Evolutionary conservation across 2,797 vertebrate genomes (phyloP), one percentile per base, ranked within the genome.

Genomic region (Pelobates cultripes): DNA sequence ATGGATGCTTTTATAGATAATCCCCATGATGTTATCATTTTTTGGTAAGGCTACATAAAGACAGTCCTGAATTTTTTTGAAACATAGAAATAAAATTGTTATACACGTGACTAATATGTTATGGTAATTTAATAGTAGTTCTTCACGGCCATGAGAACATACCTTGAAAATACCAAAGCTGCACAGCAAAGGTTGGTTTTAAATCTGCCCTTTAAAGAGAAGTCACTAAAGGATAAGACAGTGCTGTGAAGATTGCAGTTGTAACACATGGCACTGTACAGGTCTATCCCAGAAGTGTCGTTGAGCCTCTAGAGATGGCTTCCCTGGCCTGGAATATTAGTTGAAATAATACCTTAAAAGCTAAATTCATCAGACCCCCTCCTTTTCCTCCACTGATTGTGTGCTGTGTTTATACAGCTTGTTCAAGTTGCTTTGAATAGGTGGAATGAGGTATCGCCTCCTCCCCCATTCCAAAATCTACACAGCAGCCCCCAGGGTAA

Each of bases 321-420:
- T 63, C 2, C 12, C n/a, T 12, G n/a, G n/a, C 41, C 67, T 79
- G 60, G 57, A 51, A 55, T 79, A 66, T 47, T 41, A 40, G 2
- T 41, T 66, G 17, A 12, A 47, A 6, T 79, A 63, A 74, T 83
- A 9, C 72, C 14, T 55, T 40, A 4, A 74, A 63, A 51, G 12
- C 57, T 70, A 73, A 53, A 79, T 67, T 70, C 70, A 45, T 66
- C 45, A 72, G 17, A 17, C 42, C 67, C 70, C 44, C 72, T 47
- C 63, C 72, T 68, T 64, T 40, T 17, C 13, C 17, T 51, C 70
- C 47, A 79, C 8, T 80, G 76, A 78, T 41, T 66, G 13, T 76
- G 64, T 72, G 45, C 41, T 60, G 77, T 84, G 76, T 80, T 84
- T 84, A 80, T 84, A 79, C 77, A 84, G 77, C 77, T 84, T 84